Evolutionary conservation across 2,797 vertebrate species (phyloP).

Genomic region (Phaenicophaeus curvirostris): DNA sequence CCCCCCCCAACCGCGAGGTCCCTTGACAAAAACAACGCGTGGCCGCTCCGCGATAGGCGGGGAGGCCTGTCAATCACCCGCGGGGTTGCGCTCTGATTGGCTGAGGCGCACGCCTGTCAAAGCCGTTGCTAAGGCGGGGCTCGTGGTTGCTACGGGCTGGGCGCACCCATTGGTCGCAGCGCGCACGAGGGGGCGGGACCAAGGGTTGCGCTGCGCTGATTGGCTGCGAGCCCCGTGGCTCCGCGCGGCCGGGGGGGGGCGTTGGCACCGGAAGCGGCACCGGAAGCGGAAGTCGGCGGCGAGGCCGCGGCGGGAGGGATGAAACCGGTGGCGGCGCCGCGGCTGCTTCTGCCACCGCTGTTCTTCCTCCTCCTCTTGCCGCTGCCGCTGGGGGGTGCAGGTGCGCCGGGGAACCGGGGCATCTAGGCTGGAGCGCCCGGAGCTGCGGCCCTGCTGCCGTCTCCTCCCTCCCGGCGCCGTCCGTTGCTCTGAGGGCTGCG

Average conservation of each 20-base stretch:
- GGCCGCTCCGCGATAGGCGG: neutral
- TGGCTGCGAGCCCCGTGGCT: no score
- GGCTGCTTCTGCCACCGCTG: neutral
- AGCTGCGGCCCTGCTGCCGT: no score
- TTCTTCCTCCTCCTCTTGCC: neutral
- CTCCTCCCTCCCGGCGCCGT: no score
- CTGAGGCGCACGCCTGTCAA: accelerated
- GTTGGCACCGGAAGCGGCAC: no score
- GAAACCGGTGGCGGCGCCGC: neutral
- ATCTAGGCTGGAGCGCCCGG: no score
- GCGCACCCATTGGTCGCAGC: neutral
- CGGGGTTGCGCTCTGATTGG: neutral
- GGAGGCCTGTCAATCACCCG: neutral
- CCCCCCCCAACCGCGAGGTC: neutral
- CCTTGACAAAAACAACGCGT: accelerated
- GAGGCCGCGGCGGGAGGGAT: constrained; percentile 52
- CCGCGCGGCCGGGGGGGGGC: no score
- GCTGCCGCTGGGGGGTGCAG: neutral
- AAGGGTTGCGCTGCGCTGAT: accelerated
- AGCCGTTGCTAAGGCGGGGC: neutral
- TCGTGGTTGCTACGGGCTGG: neutral
- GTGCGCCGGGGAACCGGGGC: neutral
- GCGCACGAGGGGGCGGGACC: neutral
- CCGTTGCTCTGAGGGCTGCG: no score
- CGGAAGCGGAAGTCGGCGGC: neutral